Evolutionary conservation across 2,797 vertebrate genomes (phyloP), one percentile per base, ranked within the genome.

Genomic region (Aratinga solstitialis): DNA sequence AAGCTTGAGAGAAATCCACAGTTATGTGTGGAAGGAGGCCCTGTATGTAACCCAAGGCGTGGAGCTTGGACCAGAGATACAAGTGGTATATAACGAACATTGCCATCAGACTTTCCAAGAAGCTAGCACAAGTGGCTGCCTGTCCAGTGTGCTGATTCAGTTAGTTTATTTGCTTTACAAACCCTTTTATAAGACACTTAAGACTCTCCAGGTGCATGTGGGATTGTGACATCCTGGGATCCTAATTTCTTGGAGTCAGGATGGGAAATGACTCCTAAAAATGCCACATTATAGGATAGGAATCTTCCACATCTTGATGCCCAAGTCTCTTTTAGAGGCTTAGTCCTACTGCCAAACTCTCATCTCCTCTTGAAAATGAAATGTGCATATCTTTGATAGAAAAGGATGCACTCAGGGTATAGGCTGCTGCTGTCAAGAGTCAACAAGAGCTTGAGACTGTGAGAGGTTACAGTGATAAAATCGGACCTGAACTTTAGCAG

Each of bases 401-500:
- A 82, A 78, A 89, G 7, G 22, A 68, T 76, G 58, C 27, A 29
- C 36, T 65, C 24, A 40, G 59, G 56, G 29, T 42, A 59, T 7
- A 78, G 47, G 47, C 42, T 72, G 78, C 67, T 19, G 11, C 51
- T 81, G 29, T 56, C 80, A 71, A 63, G 42, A 77, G 48, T 75
- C 89, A 94, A 67, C 29, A 84, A 73, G 42, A 83, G 21, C 65
- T 85, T 72, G 54, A 27, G 83, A 11, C 59, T 87, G 19, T 26
- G 67, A 90, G 65, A 84, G 47, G 40, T 53, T 47, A 54, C 82
- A 71, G 36, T 40, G 76, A 87, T 63, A 78, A 93, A 96, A 75
- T 4, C 61, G 40, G 63, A 90, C 74, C 63, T 75, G 89, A 93
- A 91, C 54, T 94, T 92, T 30, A 87, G 65, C 47, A 94, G 83